These are phyloP conservation scores for Oenanthe melanoleuca DNA, from an alignment of 2,113 vertebrate species.

Conservation along the genomic window DNA sequence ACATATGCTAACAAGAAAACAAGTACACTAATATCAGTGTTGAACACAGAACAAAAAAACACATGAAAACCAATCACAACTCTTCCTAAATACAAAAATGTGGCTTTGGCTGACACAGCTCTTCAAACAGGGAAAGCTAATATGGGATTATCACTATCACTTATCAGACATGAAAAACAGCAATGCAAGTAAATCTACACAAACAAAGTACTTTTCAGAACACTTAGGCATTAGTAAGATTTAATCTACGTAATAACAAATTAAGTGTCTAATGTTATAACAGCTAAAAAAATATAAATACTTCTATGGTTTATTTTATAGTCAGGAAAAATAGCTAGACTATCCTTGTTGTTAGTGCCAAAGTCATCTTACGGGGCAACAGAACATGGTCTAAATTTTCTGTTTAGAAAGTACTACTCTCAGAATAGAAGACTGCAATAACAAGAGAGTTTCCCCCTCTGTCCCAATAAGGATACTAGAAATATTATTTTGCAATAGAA, in stretches of 20 bases:
- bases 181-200: background rate
- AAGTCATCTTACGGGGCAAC: background rate
- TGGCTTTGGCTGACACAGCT: background rate
- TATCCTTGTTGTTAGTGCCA: background rate
- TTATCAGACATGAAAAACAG: background rate
- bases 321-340: background rate
- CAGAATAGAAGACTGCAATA: background rate
- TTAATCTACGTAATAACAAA: background rate
- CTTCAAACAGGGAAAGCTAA: background rate
- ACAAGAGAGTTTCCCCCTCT: background rate
- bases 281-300: background rate
- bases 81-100: background rate
- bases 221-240: background rate
- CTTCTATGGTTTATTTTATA: background rate
- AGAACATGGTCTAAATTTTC: background rate
- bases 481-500: background rate
- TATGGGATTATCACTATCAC: background rate
- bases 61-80: background rate
- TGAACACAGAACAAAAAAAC: background rate
- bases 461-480: accelerated
- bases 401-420: background rate
- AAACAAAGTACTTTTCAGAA: background rate
- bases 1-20: background rate
- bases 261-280: background rate
- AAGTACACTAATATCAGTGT: background rate